Base-by-base conservation (phyloP, 2,797 vertebrate species). In the Melanotaenia trifasciata region DNA sequence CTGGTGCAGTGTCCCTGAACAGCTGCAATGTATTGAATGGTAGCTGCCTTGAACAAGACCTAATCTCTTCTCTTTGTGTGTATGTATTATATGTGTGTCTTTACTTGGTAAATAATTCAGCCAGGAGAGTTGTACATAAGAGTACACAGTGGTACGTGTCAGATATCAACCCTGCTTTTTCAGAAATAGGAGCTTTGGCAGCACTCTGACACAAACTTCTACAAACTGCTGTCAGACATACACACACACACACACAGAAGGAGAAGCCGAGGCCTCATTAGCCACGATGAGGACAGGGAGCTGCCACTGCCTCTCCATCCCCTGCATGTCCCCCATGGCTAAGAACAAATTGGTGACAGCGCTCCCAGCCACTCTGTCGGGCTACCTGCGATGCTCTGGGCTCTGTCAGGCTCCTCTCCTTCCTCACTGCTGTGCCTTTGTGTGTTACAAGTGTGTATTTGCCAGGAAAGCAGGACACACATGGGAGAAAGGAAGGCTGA, bases 291-390 rank as follows among this genome's bases (percentile, higher is more conserved):
- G 92, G 91, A 93, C 88, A 90, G 89, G 86, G 85, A 92, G 87
- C 92, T 93, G 93, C 92, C 91, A 93, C 89, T 90, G 84, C 88
- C 90, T 92, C 93, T 91, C 85, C 88, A 90, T 94, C 93, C 94
- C 94, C 94, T 95, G 92, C 72, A 93, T 94, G 92, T 94, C 93
- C 94, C 95, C 94, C 89, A 93, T 93, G 94, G 94, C 95, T 92
- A 95, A 83, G 91, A 94, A 95, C 94, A 95, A 95, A 95, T 95
- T 95, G 94, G 93, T 94, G 94, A 95, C 94, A 94, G 91, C 67
- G 85, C 92, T 92, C 87, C 87, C 62, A 93, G 90, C 87, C 89
- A 89, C 89, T 88, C 88, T 88, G 88, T 79, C 67, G 76, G 86
- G 78, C 91, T 88, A 88, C 84, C 90, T 89, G 80, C 60, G 50